Evolutionary conservation across 2,888 invertebrate genomes (phyloP), one percentile per base, ranked within the genome.

Genomic region (Carabus problematicus): DNA sequence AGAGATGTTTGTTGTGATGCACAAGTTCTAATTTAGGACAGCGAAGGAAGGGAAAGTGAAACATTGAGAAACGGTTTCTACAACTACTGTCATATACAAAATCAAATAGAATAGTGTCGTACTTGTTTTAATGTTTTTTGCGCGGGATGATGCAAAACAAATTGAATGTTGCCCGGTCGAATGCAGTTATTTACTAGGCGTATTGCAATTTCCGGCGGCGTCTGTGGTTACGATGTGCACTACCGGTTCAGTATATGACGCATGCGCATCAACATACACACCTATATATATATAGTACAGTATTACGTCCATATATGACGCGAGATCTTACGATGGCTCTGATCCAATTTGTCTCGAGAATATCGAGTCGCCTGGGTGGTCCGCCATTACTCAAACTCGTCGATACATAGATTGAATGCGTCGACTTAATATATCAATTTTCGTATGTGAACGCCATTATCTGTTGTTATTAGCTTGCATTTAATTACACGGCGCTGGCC

Each of bases 401-500:
- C 74, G 74, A 66, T 66, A 76, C 73, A 70, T 73, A 74, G 74
- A 75, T 75, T 74, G 73, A 75, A 74, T 72, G 72, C 72, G 74
- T 72, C 73, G 75, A 74, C 73, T 75, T 75, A 75, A 76, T 75
- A 76, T 74, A 75, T 76, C 75, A 75, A 76, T 76, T 76, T 76
- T 75, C 74, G 71, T 73, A 72, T 73, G 72, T 71, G 73, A 72
- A 72, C 72, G 73, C 74, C 70, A 72, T 74, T 74, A 73, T 66
- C 70, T 72, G 70, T 74, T 72, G 72, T 71, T 74, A 75, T 74
- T 75, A 75, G 74, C 72, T 70, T 72, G 73, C 72, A 71, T 75
- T 75, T 75, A 75, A 75, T 75, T 74, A 75, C 74, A 74, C 69
- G 73, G 73, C 72, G 72, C 73, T 66, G 47, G 52, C 14, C 11